Base-by-base conservation (phyloP, 30 jellyfish, hydroid and myxozoan genomes). In the Rhopilema esculentum region DNA sequence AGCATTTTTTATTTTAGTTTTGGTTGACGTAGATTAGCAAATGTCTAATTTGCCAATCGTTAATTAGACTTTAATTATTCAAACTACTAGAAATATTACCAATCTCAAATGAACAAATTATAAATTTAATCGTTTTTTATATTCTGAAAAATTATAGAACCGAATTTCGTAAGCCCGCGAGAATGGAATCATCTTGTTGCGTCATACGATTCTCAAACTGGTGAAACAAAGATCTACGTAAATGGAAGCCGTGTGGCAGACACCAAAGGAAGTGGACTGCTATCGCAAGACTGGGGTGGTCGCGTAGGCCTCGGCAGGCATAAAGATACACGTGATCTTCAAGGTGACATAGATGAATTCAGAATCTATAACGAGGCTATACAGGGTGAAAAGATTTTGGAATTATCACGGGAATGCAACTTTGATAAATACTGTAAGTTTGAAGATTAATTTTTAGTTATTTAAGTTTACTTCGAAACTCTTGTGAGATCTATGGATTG, bases 291-390 rank as follows among this genome's bases (percentile, higher is more conserved):
- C 74, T 94, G 99, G 99, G 97, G 88, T 23, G 91, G 86, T 22
- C 89, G 95, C 51, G 97, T 90, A 18, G 99, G 99, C 24, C 72
- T 94, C 53, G 99, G 99, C 40, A 96, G 97, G 27, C 99, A 94
- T 80, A 94, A 94, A 80, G 97, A 94, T 72, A 95, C 88, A 25
- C 94, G 99, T 50, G 96, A 83, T 69, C 87, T 94, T 29, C 63
- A 75, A 28, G 99, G 99, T 16, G 81, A 69, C 28, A 82, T 94
- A 21, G 99, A 94, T 70, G 97, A 94, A 32, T 94, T 94, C 79
- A 89, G 80, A 40, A 89, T 94, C 84, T 94, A 73, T 69, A 91
- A 80, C 85, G 86, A 80, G 69, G 99, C 97, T 20, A 61, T 94
- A 25, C 86, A 71, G 31, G 90, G 84, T 30, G 92, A 85, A 25